These are phyloP conservation scores for Larimichthys polyactis DNA, from an alignment of 2,113 vertebrate genomes.

Conservation along the genomic window DNA sequence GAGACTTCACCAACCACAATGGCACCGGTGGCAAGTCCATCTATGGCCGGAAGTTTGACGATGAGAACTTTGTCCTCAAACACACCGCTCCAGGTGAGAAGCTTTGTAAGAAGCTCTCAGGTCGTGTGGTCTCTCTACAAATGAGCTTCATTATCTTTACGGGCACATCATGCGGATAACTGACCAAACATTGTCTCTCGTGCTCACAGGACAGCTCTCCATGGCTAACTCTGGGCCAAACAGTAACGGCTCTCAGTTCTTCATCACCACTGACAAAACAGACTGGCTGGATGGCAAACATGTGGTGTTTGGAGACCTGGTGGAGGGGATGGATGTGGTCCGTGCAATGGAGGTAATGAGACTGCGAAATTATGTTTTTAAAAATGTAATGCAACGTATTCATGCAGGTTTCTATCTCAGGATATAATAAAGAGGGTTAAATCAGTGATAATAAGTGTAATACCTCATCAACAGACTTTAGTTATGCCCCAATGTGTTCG, in stretches of 20 bases:
- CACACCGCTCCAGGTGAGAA: constrained; percentile 92
- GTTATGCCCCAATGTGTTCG: background rate
- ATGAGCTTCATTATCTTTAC: background rate
- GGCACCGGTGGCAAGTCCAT: constrained; percentile 98
- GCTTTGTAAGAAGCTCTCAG: background rate
- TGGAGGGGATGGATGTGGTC: constrained; percentile 94
- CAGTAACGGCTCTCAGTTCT: constrained; percentile 95
- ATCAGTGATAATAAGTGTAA: background rate
- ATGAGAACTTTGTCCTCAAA: constrained; percentile 98
- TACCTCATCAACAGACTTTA: no score
- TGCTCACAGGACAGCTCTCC: constrained; percentile 88
- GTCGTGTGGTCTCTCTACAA: background rate
- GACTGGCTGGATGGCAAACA: constrained; percentile 96
- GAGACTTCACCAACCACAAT: constrained; percentile 98
- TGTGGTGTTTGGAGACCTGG: constrained; percentile 95
- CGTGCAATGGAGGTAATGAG: constrained; percentile 90
- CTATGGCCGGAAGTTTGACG: constrained; percentile 96
- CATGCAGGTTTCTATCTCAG: background rate
- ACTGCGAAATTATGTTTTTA: constrained; percentile 48
- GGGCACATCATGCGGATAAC: background rate
- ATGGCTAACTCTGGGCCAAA: constrained; percentile 95
- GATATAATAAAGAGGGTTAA: background rate
- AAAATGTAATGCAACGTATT: background rate
- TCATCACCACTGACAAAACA: constrained; percentile 93
- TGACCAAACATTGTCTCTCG: background rate